Evolutionary conservation across 2,888 invertebrate genomes (phyloP), one percentile per base, ranked within the genome.

Genomic region (Lepidocyrtinus sp.): DNA sequence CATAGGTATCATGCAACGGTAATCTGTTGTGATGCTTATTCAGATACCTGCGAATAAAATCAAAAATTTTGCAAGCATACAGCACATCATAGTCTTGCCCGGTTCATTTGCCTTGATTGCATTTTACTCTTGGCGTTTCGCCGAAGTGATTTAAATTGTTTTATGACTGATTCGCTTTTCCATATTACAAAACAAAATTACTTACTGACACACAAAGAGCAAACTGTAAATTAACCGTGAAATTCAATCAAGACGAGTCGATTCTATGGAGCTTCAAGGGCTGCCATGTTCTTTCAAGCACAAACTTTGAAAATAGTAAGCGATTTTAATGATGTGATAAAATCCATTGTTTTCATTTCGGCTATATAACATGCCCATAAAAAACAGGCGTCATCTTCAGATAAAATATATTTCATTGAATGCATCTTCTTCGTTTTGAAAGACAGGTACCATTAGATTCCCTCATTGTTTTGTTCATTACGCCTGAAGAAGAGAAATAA

Each of bases 211-310:
- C 12, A 36, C 5, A 36, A 36, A 36, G 5, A 7, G 36, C 12
- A 36, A 36, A 36, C 36, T 36, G 36, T 36, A 36, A 70, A 59
- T 61, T 36, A 61, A 61, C 61, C 70, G n/a, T 70, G 70, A 70
- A 70, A 61, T 70, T 61, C 27, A 70, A 70, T 70, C 27, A 61
- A 36, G 36, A 36, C 36, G 36, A 36, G 12, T 36, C 36, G n/a
- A n/a, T n/a, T n/a, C n/a, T n/a, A n/a, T n/a, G n/a, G n/a, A n/a
- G n/a, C n/a, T n/a, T n/a, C 36, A 5, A 12, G 36, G 36, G 36
- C 5, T 36, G 36, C 36, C 12, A 36, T 7, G 12, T 7, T 36
- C 36, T 36, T 5, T 36, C 5, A 36, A 36, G 36, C 36, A 36
- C 36, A 36, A 36, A 36, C 5, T 36, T 36, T 36, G 36, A 36